These are phyloP conservation scores for Trichonephila clavata DNA, from an alignment of 1,140 invertebrate species.

Conservation along the genomic window DNA sequence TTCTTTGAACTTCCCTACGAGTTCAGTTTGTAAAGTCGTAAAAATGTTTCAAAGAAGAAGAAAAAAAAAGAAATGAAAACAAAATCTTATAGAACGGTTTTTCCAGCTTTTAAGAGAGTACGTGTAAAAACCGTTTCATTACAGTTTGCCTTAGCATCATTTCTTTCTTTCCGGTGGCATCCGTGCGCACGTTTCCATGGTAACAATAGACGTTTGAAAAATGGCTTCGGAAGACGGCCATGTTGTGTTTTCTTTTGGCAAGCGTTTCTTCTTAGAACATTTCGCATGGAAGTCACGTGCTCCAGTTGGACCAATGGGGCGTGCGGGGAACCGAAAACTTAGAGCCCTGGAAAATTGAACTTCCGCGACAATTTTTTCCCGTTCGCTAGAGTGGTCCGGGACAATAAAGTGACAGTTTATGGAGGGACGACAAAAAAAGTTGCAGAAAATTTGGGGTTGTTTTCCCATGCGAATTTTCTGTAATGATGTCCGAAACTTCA, in stretches of 20 bases:
- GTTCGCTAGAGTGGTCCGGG: conserved; percentile 73
- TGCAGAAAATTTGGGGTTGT: conserved; percentile 43
- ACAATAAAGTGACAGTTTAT: conserved; percentile 77
- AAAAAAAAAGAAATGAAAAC: conserved; percentile 21
- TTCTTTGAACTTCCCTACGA: not conserved
- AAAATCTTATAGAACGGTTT: conserved; percentile 47
- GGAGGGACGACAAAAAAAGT: conserved; percentile 34
- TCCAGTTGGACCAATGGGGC: conserved; percentile 72
- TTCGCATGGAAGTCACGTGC: conserved; percentile 70
- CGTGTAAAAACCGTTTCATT: conserved; percentile 76
- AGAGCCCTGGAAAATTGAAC: conserved; percentile 76
- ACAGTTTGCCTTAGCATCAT: conserved; percentile 72
- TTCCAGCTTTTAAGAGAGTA: conserved; percentile 57
- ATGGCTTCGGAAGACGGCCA: conserved; percentile 54
- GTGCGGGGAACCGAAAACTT: conserved; percentile 69
- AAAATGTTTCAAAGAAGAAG: not conserved
- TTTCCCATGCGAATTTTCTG: conserved; percentile 60
- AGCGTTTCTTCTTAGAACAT: conserved; percentile 67
- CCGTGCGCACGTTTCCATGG: conserved; percentile 69
- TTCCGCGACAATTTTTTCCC: conserved; percentile 74
- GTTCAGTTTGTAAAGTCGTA: conserved; percentile 45
- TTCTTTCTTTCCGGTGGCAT: conserved; percentile 76
- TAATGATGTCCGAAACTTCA: conserved; percentile 47
- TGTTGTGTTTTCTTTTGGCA: conserved; percentile 71
- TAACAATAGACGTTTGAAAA: conserved; percentile 70